These are phyloP conservation scores for Clunio marinus DNA, from an alignment of 2,888 invertebrate species.

Conservation along the genomic window DNA sequence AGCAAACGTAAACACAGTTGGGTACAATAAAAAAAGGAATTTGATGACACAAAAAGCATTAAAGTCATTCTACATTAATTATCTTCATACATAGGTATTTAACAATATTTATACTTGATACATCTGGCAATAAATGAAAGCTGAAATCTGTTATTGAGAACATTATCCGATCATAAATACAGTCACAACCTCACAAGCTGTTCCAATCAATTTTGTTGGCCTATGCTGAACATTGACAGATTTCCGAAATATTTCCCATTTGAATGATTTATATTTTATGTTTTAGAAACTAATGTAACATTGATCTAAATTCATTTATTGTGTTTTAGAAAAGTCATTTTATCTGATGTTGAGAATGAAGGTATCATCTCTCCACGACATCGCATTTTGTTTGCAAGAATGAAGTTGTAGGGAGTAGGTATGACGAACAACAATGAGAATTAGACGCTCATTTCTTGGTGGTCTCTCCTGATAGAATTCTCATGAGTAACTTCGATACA, in stretches of 20 bases:
- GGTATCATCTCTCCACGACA: background rate
- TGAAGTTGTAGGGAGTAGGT: background rate
- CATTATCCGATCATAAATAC: too few relatives aligned
- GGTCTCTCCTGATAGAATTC: background rate
- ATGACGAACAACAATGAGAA: background rate
- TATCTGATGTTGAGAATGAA: background rate
- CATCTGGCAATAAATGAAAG: conserved; percentile 10
- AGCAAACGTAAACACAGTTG: background rate
- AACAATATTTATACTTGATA: background rate
- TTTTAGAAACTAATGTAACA: background rate
- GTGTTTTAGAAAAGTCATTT: background rate
- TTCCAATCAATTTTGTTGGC: too few relatives aligned
- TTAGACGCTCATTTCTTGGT: conserved; percentile 1
- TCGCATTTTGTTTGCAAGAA: background rate
- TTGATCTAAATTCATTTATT: background rate
- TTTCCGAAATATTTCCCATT: too few relatives aligned
- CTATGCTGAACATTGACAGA: too few relatives aligned
- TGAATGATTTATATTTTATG: conserved; percentile 4
- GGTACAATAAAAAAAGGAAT: background rate
- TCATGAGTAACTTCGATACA: background rate
- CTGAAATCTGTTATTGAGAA: too few relatives aligned
- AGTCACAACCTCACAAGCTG: too few relatives aligned
- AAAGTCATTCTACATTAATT: conserved; percentile 7
- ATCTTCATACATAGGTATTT: background rate
- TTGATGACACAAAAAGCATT: background rate